phyloP scores from a whole-genome alignment of 2,797 vertebrate species.

The Poeciliopsis infans region DNA sequence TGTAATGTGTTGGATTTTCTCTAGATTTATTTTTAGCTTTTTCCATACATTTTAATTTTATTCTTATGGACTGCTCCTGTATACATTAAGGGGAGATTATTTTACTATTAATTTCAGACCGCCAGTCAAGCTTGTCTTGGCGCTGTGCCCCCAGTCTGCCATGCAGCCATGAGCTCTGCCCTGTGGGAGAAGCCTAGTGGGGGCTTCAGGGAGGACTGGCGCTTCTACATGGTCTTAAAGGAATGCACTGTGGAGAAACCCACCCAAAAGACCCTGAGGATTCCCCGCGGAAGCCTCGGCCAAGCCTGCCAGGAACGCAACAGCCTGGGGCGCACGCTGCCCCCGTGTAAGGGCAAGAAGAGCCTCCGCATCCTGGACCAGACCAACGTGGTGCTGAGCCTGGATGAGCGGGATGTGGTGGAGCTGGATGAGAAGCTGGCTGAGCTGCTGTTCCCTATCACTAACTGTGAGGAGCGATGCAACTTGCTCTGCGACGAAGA shows the following conservation, averaged over 20 bases:
- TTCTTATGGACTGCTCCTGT: not conserved
- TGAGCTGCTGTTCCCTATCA: slow-evolving; percentile 96
- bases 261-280: slow-evolving; percentile 91
- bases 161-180: slow-evolving; percentile 93
- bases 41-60: not conserved
- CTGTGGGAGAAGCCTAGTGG: slow-evolving; percentile 94
- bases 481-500: slow-evolving; percentile 88
- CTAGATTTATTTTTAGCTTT: not conserved
- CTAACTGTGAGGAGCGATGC: slow-evolving; percentile 95
- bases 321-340: slow-evolving; percentile 88
- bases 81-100: not conserved
- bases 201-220: slow-evolving; percentile 93
- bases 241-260: slow-evolving; percentile 95
- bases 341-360: slow-evolving; percentile 92
- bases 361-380: slow-evolving; percentile 95
- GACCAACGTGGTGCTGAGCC: slow-evolving; percentile 88
- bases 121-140: slow-evolving; percentile 71
- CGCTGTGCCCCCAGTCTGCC: slow-evolving; percentile 60
- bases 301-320: slow-evolving; percentile 94
- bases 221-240: slow-evolving; percentile 94
- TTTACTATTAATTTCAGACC: slow-evolving; percentile 32
- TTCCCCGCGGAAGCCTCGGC: slow-evolving; percentile 94
- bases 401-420: slow-evolving; percentile 92
- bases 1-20: not conserved
- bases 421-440: slow-evolving; percentile 94